Evolutionary conservation across 2,797 vertebrate genomes (phyloP).

Genomic region (Darevskia nairensis): DNA sequence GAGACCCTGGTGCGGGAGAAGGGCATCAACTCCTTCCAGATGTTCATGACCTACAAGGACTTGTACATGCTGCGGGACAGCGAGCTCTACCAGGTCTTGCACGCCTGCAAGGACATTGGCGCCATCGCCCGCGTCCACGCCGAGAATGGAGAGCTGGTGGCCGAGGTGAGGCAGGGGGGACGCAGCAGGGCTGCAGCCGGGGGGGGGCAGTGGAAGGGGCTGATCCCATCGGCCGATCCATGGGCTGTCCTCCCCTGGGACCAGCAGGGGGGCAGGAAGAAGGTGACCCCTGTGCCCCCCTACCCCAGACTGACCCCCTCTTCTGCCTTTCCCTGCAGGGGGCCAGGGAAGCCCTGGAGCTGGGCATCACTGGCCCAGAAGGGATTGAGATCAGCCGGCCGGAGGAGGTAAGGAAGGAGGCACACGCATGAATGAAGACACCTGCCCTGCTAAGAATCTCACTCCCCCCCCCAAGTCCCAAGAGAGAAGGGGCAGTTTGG

Average conservation of each 20-base stretch:
- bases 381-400: constrained; percentile 97
- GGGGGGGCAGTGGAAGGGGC: neutral
- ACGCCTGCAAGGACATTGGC: constrained; percentile 93
- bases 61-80: constrained; percentile 94
- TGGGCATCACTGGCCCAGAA: constrained; percentile 95
- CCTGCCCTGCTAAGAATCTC: too few relatives aligned
- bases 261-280: neutral
- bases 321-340: constrained; percentile 78
- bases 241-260: too few relatives aligned
- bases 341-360: constrained; percentile 91
- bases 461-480: too few relatives aligned
- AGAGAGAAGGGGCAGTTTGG: too few relatives aligned
- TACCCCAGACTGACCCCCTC: too few relatives aligned
- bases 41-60: constrained; percentile 99
- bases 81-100: constrained; percentile 93
- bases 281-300: too few relatives aligned
- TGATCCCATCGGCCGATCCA: too few relatives aligned
- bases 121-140: constrained; percentile 93
- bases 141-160: constrained; percentile 96
- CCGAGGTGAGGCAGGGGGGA: constrained; percentile 82
- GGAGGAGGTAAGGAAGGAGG: constrained; percentile 85
- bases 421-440: too few relatives aligned
- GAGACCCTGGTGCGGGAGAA: constrained; percentile 93
- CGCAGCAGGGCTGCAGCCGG: neutral
- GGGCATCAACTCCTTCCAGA: constrained; percentile 97